A percentile compares a stretch with the other conserved stretches of the same genome.
Evolutionary conservation across 1,140 invertebrate genomes (phyloP).

Genomic region (Pseudomyrmex flavicornis): DNA sequence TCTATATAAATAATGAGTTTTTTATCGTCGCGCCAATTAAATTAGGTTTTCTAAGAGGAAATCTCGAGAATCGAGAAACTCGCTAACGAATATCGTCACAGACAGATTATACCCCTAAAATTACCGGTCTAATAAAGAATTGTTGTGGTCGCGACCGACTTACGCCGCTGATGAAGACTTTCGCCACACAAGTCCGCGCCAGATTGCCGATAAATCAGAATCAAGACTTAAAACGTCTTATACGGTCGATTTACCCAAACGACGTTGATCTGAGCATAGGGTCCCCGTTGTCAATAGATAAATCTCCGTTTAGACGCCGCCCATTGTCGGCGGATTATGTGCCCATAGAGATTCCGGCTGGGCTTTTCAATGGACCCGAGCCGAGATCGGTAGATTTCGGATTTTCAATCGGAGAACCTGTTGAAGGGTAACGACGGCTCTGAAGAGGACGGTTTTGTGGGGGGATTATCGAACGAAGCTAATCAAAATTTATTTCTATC

Average conservation of each 20-base stretch:
- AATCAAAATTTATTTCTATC: conserved; percentile 48
- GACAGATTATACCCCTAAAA: conserved; percentile 43
- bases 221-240: conserved; percentile 50
- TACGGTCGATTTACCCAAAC: conserved; percentile 57
- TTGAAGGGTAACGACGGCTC: conserved; percentile 55
- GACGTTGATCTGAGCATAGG: conserved; percentile 56
- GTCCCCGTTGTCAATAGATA: conserved; percentile 59
- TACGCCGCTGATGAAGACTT: conserved; percentile 58
- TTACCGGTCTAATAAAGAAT: conserved; percentile 56
- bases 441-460: conserved; percentile 22
- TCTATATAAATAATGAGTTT: background rate
- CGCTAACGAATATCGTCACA: conserved; percentile 12
- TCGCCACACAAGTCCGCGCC: conserved; percentile 7
- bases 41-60: background rate
- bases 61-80: background rate
- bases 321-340: conserved; percentile 67
- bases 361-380: conserved; percentile 14
- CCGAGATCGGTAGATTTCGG: conserved; percentile 53
- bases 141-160: background rate
- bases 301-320: conserved; percentile 66
- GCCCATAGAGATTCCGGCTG: conserved; percentile 56
- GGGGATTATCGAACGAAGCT: conserved; percentile 43
- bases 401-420: conserved; percentile 57
- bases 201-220: conserved; percentile 67
- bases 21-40: conserved; percentile 28